Evolutionary conservation across 2,888 invertebrate genomes (phyloP), one percentile per base, ranked within the genome.

Genomic region (Erebia ligea): DNA sequence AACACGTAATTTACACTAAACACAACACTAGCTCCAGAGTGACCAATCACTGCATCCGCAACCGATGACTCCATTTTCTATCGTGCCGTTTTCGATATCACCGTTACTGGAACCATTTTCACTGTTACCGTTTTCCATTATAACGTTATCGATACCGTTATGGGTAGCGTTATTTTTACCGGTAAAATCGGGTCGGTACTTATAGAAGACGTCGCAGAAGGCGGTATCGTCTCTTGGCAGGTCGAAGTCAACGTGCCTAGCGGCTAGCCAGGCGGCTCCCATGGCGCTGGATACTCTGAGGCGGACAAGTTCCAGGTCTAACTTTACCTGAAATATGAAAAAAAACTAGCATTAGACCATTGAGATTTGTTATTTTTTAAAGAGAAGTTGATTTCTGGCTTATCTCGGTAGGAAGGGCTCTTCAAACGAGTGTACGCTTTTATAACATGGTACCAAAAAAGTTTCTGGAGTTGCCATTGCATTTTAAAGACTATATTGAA

Each of bases 191-290:
- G 86, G 86, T 1, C 75, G 79, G 80, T 95, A 96, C 15, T 92
- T 94, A 84, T 95, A 95, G 85, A 97, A 95, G 0, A 95, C 91
- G 50, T 94, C 90, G 77, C 95, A 95, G 83, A 97, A 96, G 5
- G 95, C 94, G 0, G 94, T 89, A 79, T 97, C 97, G 80, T 97
- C 96, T 25, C 96, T 90, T 0, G 96, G 96, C 67, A 97, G 86
- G 10, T 93, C 85, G 78, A 95, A 94, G 67, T 94, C 85, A 0
- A 96, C 90, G 72, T 95, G 94, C 80, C 96, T 96, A 0, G 98
- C 97, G 0, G 97, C 98, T 50, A 98, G 90, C 89, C 97, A 97
- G 0, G 97, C 97, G 0, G 98, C 98, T 0, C 99, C 99, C 76
- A 97, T 91, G 0, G 98, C 98, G 75, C 97, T 96, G 0, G 96